A percentile compares a stretch with the other conserved stretches of the same genome.
Conservation (phyloP, 2,113 vertebrate genomes). For the Phycodurus eques region DNA sequence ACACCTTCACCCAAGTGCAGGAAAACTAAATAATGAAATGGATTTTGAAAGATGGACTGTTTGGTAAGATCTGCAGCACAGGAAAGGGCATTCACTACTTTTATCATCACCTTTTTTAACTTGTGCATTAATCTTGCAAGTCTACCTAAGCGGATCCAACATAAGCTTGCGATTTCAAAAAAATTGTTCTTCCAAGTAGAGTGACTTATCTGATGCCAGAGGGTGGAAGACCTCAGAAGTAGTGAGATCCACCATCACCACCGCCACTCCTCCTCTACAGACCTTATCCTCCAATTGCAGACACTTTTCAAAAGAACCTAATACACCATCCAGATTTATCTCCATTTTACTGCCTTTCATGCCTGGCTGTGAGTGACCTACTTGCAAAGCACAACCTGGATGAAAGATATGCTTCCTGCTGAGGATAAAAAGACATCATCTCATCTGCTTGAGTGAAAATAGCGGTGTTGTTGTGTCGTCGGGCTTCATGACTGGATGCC, state of each 20-base stretch:
- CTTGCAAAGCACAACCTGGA: conserved; percentile 32
- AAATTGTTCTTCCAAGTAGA: conserved; percentile 45
- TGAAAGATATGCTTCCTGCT: conserved; percentile 25
- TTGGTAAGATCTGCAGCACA: conserved; percentile 23
- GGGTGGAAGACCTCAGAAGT: conserved; percentile 57
- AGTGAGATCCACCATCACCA: conserved; percentile 35
- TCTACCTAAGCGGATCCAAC: conserved; percentile 60
- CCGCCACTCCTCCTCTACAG: conserved; percentile 31
- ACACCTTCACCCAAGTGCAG: not conserved
- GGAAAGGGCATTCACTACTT: conserved; percentile 31
- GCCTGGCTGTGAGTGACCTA: conserved; percentile 36
- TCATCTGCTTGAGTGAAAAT: conserved; percentile 1
- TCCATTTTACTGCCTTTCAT: conserved; percentile 28
- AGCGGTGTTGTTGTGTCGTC: conserved; percentile 5
- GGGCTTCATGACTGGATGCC: conserved; percentile 11
- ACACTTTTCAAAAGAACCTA: conserved; percentile 34
- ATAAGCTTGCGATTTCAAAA: conserved; percentile 48
- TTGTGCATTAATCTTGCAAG: conserved; percentile 55
- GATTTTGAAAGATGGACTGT: conserved; percentile 12
- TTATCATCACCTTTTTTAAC: conserved; percentile 40
- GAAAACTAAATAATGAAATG: conserved; percentile 4
- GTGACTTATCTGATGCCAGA: conserved; percentile 68
- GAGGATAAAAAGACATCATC: conserved; percentile 16
- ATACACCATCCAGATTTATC: conserved; percentile 37
- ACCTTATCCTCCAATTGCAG: conserved; percentile 53